Evolutionary conservation across 2,113 vertebrate species (phyloP), one percentile per base, ranked within the genome.

Genomic region (Pristiophorus japonicus): DNA sequence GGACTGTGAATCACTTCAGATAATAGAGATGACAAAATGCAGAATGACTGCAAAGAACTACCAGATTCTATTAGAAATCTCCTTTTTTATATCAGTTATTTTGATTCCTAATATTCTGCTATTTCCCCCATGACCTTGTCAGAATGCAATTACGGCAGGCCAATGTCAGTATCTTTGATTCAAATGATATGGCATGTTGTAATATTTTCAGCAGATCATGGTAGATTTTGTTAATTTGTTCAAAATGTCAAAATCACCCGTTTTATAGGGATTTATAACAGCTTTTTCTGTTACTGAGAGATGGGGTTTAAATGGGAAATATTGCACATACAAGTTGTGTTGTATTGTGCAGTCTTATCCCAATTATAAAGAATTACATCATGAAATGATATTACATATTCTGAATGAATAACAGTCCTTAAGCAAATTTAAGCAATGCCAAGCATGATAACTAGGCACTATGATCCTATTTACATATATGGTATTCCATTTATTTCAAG

Each of bases 71-170:
- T 99, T 98, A 98, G 97, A 97, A 98, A 97, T 97, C 97, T 97
- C 97, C 98, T 98, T 98, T 98, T 98, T 98, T 98, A 98, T 98
- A 98, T 98, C 98, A 98, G 97, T 98, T 98, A 98, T 98, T 98
- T 98, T 97, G 93, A 97, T 97, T 97, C 97, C 97, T 97, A 98
- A 98, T 98, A 98, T 97, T 97, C 96, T 97, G 97, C 98, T 97
- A 97, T 97, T 97, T 97, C 98, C 97, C 97, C 97, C 97, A 97
- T 98, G 97, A 97, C 97, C 97, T 97, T 96, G 96, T 96, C 97
- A 95, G 96, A 96, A 85, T 94, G 67, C 90, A 97, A 97, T 97
- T 97, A 97, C 96, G 95, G 96, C 96, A 96, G 96, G 96, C 97
- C 96, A 96, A 97, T 97, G 92, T 95, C 87, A 59, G 88, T 88